A percentile compares a stretch with the other conserved stretches of the same genome.
These are phyloP conservation scores for Temnothorax nylanderi DNA, from an alignment of 1,140 invertebrate genomes.

Conservation along the genomic window DNA sequence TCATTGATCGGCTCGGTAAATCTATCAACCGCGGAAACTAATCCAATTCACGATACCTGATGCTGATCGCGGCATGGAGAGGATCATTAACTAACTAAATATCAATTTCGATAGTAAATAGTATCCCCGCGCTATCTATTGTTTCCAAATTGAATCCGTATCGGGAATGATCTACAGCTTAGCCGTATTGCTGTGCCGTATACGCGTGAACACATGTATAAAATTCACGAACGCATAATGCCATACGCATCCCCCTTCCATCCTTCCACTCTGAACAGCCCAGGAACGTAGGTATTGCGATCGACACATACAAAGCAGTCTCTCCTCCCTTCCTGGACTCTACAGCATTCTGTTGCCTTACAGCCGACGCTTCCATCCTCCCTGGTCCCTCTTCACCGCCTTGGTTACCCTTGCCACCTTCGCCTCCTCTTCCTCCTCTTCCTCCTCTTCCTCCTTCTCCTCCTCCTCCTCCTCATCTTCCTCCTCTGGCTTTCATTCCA, in stretches of 20 bases:
- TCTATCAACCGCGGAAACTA: slow-evolving; percentile 34
- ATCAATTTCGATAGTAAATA: slow-evolving; percentile 47
- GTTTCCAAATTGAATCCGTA: slow-evolving; percentile 50
- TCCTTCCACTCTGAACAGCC: not conserved
- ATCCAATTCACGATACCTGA: not conserved
- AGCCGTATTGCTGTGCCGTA: not conserved
- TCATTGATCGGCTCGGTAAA: not conserved
- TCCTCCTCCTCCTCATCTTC: slow-evolving; percentile 8
- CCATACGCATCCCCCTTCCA: not conserved
- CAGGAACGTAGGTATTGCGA: slow-evolving; percentile 57
- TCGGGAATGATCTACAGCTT: slow-evolving; percentile 24
- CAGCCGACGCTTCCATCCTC: slow-evolving; percentile 33
- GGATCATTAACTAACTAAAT: slow-evolving; percentile 54
- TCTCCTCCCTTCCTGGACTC: slow-evolving; percentile 63
- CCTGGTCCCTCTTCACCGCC: slow-evolving; percentile 34
- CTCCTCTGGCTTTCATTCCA: slow-evolving; percentile 71
- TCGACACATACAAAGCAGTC: slow-evolving; percentile 67
- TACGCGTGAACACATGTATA: slow-evolving; percentile 14
- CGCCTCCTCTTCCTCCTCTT: slow-evolving; percentile 2
- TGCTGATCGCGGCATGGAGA: not conserved
- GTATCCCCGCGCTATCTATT: slow-evolving; percentile 34
- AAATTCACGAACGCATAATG: slow-evolving; percentile 60
- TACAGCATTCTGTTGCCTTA: slow-evolving; percentile 66
- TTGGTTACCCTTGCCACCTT: slow-evolving; percentile 35
- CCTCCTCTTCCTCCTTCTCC: slow-evolving; percentile 25